phyloP scores from a whole-genome alignment of 2,113 vertebrate species.

The Lanius ludovicianus region DNA sequence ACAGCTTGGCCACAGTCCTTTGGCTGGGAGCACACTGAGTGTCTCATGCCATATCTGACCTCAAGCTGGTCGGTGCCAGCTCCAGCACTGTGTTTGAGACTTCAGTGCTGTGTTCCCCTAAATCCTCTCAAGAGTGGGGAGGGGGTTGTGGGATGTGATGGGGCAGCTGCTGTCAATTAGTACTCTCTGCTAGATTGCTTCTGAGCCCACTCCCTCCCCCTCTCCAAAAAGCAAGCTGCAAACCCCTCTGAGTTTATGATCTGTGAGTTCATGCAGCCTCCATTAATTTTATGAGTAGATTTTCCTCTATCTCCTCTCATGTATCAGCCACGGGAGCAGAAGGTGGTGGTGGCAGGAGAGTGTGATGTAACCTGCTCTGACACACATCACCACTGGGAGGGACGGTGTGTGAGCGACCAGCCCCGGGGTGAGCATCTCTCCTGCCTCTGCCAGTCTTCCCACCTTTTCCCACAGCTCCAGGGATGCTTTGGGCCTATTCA shows the following conservation, averaged over 20 bases:
- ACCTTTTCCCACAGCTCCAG: not conserved
- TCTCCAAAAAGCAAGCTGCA: not conserved
- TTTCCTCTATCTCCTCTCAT: constrained; percentile 39
- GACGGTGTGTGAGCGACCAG: not conserved
- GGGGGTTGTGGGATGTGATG: not conserved
- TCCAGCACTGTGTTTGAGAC: not conserved
- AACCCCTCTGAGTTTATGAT: constrained; percentile 35
- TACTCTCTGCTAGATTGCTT: constrained; percentile 35
- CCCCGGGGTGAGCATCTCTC: fast-evolving
- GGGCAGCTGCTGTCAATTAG: constrained; percentile 24
- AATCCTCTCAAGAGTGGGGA: not conserved
- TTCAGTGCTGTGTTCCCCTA: not conserved
- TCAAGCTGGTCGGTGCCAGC: not conserved
- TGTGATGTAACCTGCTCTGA: not conserved
- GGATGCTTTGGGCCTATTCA: not conserved
- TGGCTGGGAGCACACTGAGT: not conserved
- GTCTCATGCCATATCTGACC: not conserved
- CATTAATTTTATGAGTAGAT: constrained; percentile 40
- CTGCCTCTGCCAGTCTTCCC: not conserved
- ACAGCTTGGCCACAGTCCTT: not conserved
- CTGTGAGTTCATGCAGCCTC: constrained; percentile 48
- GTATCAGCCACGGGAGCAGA: not conserved
- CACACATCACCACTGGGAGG: not conserved
- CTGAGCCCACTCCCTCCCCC: not conserved
- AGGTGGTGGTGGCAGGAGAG: not conserved